Evolutionary conservation across 2,113 vertebrate species (phyloP).

Genomic region (Trematomus loennbergii): DNA sequence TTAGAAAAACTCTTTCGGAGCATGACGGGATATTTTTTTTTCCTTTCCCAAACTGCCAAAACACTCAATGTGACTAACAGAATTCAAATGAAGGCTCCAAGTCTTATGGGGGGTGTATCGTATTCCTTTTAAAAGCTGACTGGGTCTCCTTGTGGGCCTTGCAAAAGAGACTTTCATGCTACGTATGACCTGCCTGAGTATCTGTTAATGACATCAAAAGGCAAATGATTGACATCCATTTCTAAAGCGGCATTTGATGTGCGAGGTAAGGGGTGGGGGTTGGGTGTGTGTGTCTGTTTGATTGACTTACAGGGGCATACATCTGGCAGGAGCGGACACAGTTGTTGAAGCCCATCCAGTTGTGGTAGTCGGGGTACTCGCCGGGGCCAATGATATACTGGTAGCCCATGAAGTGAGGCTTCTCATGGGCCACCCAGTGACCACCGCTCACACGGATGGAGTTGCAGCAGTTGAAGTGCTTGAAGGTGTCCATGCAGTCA

Average conservation of each 20-base stretch:
- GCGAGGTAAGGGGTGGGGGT: slow-evolving; percentile 46
- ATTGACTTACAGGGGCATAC: slow-evolving; percentile 84
- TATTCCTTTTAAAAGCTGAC: slow-evolving; percentile 76
- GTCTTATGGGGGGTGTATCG: slow-evolving; percentile 73
- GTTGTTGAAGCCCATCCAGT: slow-evolving; percentile 84
- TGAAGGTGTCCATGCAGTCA: slow-evolving; percentile 82
- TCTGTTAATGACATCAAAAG: slow-evolving; percentile 81
- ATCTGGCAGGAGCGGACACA: slow-evolving; percentile 85
- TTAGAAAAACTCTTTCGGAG: slow-evolving; percentile 45
- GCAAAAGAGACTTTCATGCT: slow-evolving; percentile 70
- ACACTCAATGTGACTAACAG: slow-evolving; percentile 69
- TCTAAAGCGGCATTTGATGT: slow-evolving; percentile 77
- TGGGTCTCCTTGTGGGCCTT: slow-evolving; percentile 77
- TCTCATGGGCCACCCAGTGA: slow-evolving; percentile 83
- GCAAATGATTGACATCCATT: slow-evolving; percentile 75
- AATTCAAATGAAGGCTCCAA: slow-evolving; percentile 74
- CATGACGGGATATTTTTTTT: slow-evolving; percentile 48
- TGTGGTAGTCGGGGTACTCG: slow-evolving; percentile 80
- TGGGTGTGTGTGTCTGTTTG: slow-evolving; percentile 65
- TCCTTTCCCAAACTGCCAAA: slow-evolving; percentile 61
- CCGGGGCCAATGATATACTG: slow-evolving; percentile 82
- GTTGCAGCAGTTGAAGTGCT: slow-evolving; percentile 82
- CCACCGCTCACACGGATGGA: slow-evolving; percentile 82
- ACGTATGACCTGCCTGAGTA: slow-evolving; percentile 64
- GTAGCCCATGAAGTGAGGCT: slow-evolving; percentile 81